Evolutionary conservation across 2,113 vertebrate genomes (phyloP).

Genomic region (Triplophysa siluroides): DNA sequence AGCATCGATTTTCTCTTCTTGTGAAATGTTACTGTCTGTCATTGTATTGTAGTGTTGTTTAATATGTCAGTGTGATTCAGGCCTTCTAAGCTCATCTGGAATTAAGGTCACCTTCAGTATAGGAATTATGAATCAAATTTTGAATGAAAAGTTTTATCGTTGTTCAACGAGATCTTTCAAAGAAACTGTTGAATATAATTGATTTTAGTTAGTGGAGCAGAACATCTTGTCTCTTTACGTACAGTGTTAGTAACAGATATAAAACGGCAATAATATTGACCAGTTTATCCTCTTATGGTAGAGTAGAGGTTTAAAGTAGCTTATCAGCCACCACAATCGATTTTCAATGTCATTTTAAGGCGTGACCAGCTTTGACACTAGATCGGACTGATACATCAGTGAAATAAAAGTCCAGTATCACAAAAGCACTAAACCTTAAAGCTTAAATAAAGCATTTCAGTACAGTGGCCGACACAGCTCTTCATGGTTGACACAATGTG

Average conservation of each 20-base stretch:
- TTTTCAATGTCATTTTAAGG: constrained; percentile 34
- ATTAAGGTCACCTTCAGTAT: background rate
- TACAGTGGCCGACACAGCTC: background rate
- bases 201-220: constrained; percentile 3
- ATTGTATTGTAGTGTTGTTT: background rate
- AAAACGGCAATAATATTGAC: background rate
- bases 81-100: background rate
- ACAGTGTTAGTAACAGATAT: too few species aligned
- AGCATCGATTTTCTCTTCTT: too few species aligned
- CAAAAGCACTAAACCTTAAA: background rate
- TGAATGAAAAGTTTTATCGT: background rate
- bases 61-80: background rate
- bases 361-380: constrained; percentile 22
- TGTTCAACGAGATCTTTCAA: background rate
- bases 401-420: constrained; percentile 24
- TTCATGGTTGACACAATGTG: background rate
- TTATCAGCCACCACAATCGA: background rate
- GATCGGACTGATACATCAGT: background rate
- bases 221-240: background rate
- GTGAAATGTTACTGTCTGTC: background rate
- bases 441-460: background rate
- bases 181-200: background rate
- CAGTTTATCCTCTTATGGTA: background rate
- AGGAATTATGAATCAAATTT: background rate
- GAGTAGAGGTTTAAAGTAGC: background rate